Evolutionary conservation across 1,140 invertebrate species (phyloP).

Genomic region (Drosophila melanogaster): DNA sequence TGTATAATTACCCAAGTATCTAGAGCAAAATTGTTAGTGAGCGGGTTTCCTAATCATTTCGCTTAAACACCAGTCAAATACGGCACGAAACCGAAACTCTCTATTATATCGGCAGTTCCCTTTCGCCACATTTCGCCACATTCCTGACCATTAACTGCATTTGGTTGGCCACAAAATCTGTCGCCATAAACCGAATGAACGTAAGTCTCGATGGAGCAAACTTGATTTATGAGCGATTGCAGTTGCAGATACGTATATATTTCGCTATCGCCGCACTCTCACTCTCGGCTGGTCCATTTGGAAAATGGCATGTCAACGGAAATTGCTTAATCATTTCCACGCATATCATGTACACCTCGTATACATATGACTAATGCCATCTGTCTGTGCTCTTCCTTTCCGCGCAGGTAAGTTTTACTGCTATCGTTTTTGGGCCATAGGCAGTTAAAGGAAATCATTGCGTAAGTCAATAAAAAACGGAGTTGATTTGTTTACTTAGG

Average conservation of each 20-base stretch:
- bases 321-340: conserved; percentile 80
- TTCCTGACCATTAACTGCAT: conserved; percentile 37
- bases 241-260: conserved; percentile 2
- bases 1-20: background rate
- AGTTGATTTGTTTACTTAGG: conserved; percentile 65
- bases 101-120: conserved; percentile 20
- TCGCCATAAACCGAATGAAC: conserved; percentile 33
- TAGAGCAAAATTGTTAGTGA: background rate
- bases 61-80: conserved; percentile 13
- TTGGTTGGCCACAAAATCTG: conserved; percentile 37
- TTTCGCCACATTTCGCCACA: conserved; percentile 44
- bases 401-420: conserved; percentile 62
- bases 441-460: conserved; percentile 68
- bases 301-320: conserved; percentile 63
- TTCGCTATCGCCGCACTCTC: conserved; percentile 29
- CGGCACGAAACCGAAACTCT: conserved; percentile 18
- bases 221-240: conserved; percentile 58
- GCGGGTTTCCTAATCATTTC: conserved; percentile 3
- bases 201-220: conserved; percentile 56
- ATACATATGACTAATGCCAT: conserved; percentile 60
- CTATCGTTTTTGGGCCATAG: conserved; percentile 16
- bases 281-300: conserved; percentile 10
- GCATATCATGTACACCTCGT: conserved; percentile 47
- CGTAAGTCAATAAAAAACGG: conserved; percentile 75
- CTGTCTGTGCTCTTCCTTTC: conserved; percentile 35